phyloP scores from a whole-genome alignment of 2,888 invertebrate genomes.

The Muschampia plurimacula region DNA sequence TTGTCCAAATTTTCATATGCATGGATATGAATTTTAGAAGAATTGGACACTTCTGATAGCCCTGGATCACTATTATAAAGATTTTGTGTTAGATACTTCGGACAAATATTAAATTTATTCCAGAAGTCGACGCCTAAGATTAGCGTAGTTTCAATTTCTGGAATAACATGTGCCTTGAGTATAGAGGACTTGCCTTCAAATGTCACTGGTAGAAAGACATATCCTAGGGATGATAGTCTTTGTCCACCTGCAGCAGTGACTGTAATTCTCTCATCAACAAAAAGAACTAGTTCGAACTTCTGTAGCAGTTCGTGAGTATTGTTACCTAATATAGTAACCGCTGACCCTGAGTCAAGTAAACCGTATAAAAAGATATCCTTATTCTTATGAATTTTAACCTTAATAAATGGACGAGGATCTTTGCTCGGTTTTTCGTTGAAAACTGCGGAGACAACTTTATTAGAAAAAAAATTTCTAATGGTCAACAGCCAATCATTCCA shows the following conservation, averaged over 20 bases:
- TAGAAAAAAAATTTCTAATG: neutral
- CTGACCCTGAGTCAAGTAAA: neutral
- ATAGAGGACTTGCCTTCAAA: slow-evolving; percentile 39
- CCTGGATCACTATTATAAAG: neutral
- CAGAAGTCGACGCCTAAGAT: slow-evolving; percentile 47
- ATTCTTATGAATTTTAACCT: too few species aligned
- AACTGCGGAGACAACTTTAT: too few species aligned
- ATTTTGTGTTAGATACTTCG: slow-evolving; percentile 6
- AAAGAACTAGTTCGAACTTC: slow-evolving; percentile 17
- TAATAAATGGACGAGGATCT: too few species aligned
- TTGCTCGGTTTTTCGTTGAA: too few species aligned
- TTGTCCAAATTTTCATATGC: slow-evolving; percentile 16
- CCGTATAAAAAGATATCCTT: too few species aligned
- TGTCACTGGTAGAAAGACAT: slow-evolving; percentile 36
- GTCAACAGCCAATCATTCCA: slow-evolving; percentile 43
- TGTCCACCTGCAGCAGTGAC: slow-evolving; percentile 42
- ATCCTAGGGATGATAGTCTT: slow-evolving; percentile 29
- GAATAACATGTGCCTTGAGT: slow-evolving; percentile 42
- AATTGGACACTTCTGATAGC: neutral
- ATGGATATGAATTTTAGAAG: slow-evolving; percentile 1
- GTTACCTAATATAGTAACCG: slow-evolving; percentile 43
- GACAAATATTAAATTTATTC: slow-evolving; percentile 32
- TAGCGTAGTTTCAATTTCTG: slow-evolving; percentile 37
- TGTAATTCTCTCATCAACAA: neutral
- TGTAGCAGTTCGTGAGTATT: slow-evolving; percentile 32